Percentiles rank a stretch among this genome's conserved stretches.
Evolutionary conservation across 2,888 invertebrate genomes (phyloP).

Genomic region (Chrysotoxum bicinctum): DNA sequence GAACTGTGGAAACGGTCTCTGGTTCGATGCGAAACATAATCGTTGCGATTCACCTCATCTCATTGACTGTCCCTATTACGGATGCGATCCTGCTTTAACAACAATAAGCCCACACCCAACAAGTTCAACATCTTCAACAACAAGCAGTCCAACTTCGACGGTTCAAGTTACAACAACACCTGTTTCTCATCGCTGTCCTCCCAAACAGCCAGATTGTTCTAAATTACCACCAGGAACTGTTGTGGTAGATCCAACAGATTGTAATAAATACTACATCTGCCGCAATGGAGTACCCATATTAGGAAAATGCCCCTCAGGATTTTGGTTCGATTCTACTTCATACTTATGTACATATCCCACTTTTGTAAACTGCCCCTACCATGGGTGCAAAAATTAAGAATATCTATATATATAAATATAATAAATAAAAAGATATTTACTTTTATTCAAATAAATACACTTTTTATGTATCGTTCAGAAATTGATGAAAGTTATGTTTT

Average conservation of each 20-base stretch:
- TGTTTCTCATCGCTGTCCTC: slow-evolving; percentile 2
- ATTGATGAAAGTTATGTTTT: background rate
- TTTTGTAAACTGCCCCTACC: slow-evolving; percentile 29
- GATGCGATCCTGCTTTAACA: slow-evolving; percentile 20
- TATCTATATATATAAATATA: no score
- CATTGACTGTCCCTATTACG: slow-evolving; percentile 25
- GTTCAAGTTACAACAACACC: background rate
- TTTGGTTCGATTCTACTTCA: slow-evolving; percentile 34
- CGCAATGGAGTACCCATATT: slow-evolving; percentile 3
- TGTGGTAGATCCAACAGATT: slow-evolving; percentile 24
- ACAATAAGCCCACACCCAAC: background rate
- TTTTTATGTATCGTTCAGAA: background rate
- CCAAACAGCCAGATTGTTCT: slow-evolving; percentile 21
- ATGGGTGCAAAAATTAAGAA: slow-evolving; percentile 29
- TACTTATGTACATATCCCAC: slow-evolving; percentile 21
- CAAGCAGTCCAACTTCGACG: background rate
- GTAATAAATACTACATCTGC: slow-evolving; percentile 55
- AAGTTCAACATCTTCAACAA: no score
- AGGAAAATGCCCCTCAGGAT: slow-evolving; percentile 7
- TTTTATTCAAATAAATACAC: background rate
- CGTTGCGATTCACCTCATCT: slow-evolving; percentile 17
- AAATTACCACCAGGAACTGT: background rate
- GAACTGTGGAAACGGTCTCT: slow-evolving; percentile 19
- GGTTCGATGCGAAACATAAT: slow-evolving; percentile 10
- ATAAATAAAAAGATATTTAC: no score